phyloP scores from a whole-genome alignment of 1,140 invertebrate genomes.

The Lethrus apterus region DNA sequence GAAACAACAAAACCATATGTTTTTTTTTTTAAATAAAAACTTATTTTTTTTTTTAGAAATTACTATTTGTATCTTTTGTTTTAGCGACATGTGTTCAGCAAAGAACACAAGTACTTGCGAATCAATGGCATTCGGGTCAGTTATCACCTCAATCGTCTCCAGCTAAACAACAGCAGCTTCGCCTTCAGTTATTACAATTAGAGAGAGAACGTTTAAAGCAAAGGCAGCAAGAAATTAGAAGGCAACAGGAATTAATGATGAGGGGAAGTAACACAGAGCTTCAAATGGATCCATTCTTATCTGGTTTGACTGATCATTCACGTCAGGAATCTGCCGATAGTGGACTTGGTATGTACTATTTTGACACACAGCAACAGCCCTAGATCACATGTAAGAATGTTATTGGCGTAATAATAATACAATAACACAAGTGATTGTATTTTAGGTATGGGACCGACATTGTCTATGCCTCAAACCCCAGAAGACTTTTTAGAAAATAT shows the following conservation, averaged over 20 bases:
- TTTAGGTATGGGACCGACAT: constrained; percentile 49
- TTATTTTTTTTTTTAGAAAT: no score
- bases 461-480: constrained; percentile 83
- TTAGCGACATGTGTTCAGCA: no score
- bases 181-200: constrained; percentile 75
- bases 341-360: constrained; percentile 60
- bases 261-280: constrained; percentile 52
- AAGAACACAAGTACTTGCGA: constrained; percentile 37
- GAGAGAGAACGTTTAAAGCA: constrained; percentile 81
- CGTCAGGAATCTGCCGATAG: constrained; percentile 90
- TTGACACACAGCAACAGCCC: constrained; percentile 13
- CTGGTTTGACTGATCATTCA: constrained; percentile 73
- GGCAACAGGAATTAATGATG: constrained; percentile 70
- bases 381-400: constrained; percentile 15
- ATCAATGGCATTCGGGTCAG: constrained; percentile 44
- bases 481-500: constrained; percentile 85
- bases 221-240: constrained; percentile 80
- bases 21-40: no score
- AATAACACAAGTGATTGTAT: not conserved
- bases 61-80: constrained; percentile 11
- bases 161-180: constrained; percentile 67
- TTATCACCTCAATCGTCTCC: constrained; percentile 45
- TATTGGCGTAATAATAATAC: not conserved
- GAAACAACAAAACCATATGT: no score
- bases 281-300: constrained; percentile 74